Percentiles rank a stretch among this genome's conserved stretches.
Evolutionary conservation across 2,113 vertebrate genomes (phyloP).

Genomic region (Fukomys damarensis): DNA sequence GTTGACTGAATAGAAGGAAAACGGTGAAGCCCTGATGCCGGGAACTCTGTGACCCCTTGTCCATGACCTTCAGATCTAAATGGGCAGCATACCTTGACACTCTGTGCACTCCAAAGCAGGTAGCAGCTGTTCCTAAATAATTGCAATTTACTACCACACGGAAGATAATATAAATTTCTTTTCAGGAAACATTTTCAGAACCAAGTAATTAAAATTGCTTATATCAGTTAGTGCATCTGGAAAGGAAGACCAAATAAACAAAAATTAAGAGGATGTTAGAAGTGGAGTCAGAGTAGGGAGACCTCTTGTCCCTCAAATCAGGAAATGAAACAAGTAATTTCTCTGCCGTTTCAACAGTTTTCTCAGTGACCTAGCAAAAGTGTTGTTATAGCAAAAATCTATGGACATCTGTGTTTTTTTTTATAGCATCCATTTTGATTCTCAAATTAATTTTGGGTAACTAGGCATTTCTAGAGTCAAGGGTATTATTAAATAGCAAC

Average conservation of each 20-base stretch:
- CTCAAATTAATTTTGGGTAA: not conserved
- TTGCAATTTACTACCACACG: constrained; percentile 84
- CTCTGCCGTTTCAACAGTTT: not conserved
- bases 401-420: not conserved
- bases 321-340: constrained; percentile 38
- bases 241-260: constrained; percentile 74
- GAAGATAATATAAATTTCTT: constrained; percentile 80
- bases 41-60: constrained; percentile 71
- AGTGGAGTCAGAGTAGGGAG: not conserved
- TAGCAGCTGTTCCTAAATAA: constrained; percentile 86
- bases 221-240: constrained; percentile 80
- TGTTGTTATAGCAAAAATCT: not conserved
- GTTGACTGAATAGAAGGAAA: constrained; percentile 67
- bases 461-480: not conserved
- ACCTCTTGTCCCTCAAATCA: constrained; percentile 54
- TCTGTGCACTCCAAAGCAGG: constrained; percentile 65
- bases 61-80: constrained; percentile 72
- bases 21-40: constrained; percentile 63
- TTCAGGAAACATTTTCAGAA: constrained; percentile 81
- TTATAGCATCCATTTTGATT: not conserved
- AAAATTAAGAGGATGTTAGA: constrained; percentile 62
- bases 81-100: constrained; percentile 79
- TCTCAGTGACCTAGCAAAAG: not conserved
- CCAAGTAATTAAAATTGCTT: constrained; percentile 84
- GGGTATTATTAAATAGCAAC: not conserved